A percentile compares a stretch with the other conserved stretches of the same genome.
Evolutionary conservation across 2,797 vertebrate genomes (phyloP).

Genomic region (Paguma larvata): DNA sequence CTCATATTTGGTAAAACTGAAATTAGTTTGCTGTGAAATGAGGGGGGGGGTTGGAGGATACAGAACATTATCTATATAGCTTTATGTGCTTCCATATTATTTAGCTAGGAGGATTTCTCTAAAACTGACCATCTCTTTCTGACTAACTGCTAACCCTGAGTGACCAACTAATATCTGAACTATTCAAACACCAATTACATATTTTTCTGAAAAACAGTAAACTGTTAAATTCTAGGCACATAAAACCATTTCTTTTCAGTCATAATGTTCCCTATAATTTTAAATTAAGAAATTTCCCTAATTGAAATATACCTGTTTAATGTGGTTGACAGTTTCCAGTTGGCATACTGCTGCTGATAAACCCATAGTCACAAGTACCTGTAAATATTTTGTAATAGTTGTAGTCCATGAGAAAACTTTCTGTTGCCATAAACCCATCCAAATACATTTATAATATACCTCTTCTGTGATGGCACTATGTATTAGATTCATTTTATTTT

Average conservation of each 20-base stretch:
- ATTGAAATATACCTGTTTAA: background rate
- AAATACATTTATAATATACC: background rate
- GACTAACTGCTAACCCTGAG: background rate
- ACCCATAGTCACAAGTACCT: background rate
- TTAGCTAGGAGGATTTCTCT: background rate
- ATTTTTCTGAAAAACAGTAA: constrained; percentile 32
- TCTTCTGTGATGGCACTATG: background rate
- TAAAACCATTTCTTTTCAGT: background rate
- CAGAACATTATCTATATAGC: background rate
- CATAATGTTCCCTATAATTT: background rate
- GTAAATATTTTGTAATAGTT: constrained; percentile 33
- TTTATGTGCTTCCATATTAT: background rate
- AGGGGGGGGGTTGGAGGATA: background rate
- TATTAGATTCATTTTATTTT: constrained; percentile 71
- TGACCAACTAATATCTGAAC: background rate
- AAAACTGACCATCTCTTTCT: background rate
- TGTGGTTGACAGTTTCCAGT: background rate
- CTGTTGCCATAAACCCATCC: background rate
- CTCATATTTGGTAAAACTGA: background rate
- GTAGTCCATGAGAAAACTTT: background rate
- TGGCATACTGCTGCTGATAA: constrained; percentile 34
- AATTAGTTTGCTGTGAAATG: background rate
- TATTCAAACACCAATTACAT: background rate
- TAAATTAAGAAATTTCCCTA: background rate
- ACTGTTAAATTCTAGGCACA: background rate